phyloP scores from a whole-genome alignment of 2,113 vertebrate species.

The Triplophysa dalaica region DNA sequence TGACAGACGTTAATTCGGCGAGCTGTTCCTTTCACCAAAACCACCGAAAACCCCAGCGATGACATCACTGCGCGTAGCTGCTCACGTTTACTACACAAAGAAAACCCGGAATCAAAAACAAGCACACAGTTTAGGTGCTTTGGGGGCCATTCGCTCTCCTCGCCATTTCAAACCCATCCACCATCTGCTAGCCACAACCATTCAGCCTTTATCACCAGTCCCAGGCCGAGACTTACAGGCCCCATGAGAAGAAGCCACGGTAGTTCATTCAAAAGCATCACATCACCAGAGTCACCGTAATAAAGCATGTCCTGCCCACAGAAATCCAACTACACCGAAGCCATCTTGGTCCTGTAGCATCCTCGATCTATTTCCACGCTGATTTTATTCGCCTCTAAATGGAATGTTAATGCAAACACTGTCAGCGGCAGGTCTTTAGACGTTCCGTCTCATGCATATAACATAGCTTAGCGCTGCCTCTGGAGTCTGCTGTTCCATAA shows the following conservation, averaged over 20 bases:
- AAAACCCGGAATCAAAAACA: conserved; percentile 51
- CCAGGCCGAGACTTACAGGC: conserved; percentile 58
- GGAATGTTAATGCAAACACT: conserved; percentile 69
- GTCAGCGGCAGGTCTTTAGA: conserved; percentile 61
- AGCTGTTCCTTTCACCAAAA: conserved; percentile 22
- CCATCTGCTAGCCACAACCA: conserved; percentile 67
- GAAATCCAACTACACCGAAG: conserved; percentile 54
- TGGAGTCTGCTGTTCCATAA: conserved; percentile 51
- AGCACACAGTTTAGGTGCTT: conserved; percentile 59
- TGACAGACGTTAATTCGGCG: conserved; percentile 23
- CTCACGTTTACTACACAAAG: conserved; percentile 26
- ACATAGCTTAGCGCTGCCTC: conserved; percentile 57
- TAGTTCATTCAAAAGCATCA: conserved; percentile 67
- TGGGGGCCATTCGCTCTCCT: conserved; percentile 50
- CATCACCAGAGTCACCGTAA: conserved; percentile 62
- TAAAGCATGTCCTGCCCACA: conserved; percentile 48
- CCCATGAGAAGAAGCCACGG: conserved; percentile 58
- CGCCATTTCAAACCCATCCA: conserved; percentile 60
- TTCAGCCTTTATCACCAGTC: conserved; percentile 66
- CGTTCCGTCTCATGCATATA: conserved; percentile 62
- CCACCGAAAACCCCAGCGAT: background rate
- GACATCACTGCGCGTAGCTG: conserved; percentile 48
- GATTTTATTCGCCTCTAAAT: conserved; percentile 68
- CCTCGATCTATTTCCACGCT: conserved; percentile 43
- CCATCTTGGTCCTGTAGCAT: conserved; percentile 58